Evolutionary conservation across 2,888 invertebrate genomes (phyloP), one percentile per base, ranked within the genome.

Genomic region (Drosophila multiciliata): DNA sequence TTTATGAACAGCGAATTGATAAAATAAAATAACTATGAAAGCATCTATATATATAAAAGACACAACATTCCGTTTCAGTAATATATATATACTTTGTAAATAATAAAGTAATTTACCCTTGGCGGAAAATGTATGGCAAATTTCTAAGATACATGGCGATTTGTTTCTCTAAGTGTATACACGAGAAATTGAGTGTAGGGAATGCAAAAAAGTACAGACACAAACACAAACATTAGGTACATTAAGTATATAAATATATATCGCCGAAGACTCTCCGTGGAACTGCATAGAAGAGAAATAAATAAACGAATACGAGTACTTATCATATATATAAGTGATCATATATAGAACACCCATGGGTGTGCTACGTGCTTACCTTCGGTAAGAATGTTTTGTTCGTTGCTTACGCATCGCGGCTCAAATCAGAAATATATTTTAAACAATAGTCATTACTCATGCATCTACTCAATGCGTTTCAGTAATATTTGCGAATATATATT

Each of bases 221-320:
- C 33, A 70, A 8, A 57, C n/a, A 63, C 23, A 45, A 23, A 6
- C 9, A 55, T 12, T 36, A 54, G 67, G 55, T 73, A 68, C 40
- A 66, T 55, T 64, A 66, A 61, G 66, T 38, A 42, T 40, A 23
- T 38, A 35, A 50, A n/a, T 17, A 53, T 29, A 45, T 49, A 67
- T 50, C 36, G 26, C 26, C 61, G n/a, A 55, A 48, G 59, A 52
- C 63, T 64, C 59, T 74, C 64, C 59, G 66, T 53, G 29, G 48
- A 61, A 59, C 33, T 54, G 68, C 65, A 74, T 73, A 50, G 65
- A 50, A 60, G 45, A 50, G 38, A 29, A 54, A 54, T 45, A 64
- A 42, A 49, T 40, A 67, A 58, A 58, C 15, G 6, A 33, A 42
- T 33, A 23, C 42, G 36, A 26, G 38, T 20, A 38, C 35, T 23